Conservation (phyloP, 2,888 invertebrate genomes). For the Pharmacophagus antenor region DNA sequence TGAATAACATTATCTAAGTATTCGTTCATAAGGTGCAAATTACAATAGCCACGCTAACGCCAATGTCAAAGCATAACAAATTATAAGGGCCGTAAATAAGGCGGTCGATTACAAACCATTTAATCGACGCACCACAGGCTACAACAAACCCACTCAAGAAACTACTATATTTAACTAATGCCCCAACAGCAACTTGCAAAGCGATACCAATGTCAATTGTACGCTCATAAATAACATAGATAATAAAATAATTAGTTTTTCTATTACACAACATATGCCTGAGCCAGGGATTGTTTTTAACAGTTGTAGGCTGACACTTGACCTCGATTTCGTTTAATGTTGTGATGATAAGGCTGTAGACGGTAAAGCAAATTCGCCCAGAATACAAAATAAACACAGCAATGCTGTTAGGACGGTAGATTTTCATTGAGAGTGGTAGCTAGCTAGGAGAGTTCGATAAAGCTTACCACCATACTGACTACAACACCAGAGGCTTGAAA, state of each 20-base stretch:
- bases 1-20: not conserved
- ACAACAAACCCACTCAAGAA: slow-evolving; percentile 19
- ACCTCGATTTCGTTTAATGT: too few relatives aligned
- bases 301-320: not conserved
- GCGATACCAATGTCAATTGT: slow-evolving; percentile 2
- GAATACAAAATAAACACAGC: too few relatives aligned
- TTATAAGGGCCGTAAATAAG: slow-evolving; percentile 25
- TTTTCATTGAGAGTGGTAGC: too few relatives aligned
- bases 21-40: slow-evolving; percentile 9
- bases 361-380: too few relatives aligned
- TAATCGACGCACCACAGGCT: slow-evolving; percentile 11
- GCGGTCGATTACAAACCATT: slow-evolving; percentile 17
- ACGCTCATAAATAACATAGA: not conserved
- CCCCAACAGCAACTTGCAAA: not conserved
- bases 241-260: not conserved
- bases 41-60: slow-evolving; percentile 2
- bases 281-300: not conserved
- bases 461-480: too few relatives aligned
- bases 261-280: not conserved
- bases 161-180: slow-evolving; percentile 15
- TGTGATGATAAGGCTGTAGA: too few relatives aligned
- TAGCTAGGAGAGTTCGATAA: too few relatives aligned
- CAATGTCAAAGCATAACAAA: slow-evolving; percentile 17
- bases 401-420: too few relatives aligned
- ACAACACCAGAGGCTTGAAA: too few relatives aligned